Conservation (phyloP, 2,888 invertebrate genomes). For the Plemyria rubiginata region DNA sequence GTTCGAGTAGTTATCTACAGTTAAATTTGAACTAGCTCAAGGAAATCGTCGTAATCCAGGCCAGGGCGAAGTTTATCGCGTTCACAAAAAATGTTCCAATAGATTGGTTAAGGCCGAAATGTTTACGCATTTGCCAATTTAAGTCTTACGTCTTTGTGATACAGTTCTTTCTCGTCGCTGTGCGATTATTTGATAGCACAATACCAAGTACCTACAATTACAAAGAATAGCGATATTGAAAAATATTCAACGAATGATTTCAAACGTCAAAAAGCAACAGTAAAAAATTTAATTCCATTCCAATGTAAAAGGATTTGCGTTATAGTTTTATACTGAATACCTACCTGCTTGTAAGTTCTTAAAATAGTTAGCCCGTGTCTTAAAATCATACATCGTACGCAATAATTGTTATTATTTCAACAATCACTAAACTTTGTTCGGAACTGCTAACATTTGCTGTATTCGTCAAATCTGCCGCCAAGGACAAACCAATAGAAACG, state of each 20-base stretch:
- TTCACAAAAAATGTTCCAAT: slow-evolving; percentile 6
- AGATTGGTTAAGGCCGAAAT: slow-evolving; percentile 4
- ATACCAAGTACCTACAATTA: neutral
- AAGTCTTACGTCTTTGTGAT: neutral
- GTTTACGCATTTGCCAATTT: slow-evolving; percentile 7
- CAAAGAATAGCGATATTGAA: neutral
- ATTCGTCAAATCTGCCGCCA: slow-evolving; percentile 1
- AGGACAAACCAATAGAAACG: slow-evolving; percentile 10
- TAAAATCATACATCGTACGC: too few relatives aligned
- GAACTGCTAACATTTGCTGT: neutral
- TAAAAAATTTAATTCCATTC: too few relatives aligned
- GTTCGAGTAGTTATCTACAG: neutral
- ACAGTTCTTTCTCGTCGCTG: neutral
- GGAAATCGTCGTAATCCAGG: slow-evolving; percentile 14
- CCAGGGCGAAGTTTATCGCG: slow-evolving; percentile 20
- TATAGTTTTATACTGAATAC: too few relatives aligned
- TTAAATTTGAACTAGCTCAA: slow-evolving; percentile 12
- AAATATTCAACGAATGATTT: too few relatives aligned
- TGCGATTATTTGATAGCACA: slow-evolving; percentile 4
- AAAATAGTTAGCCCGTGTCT: too few relatives aligned
- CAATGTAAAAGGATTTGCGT: too few relatives aligned
- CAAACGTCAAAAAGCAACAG: too few relatives aligned
- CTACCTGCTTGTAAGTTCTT: too few relatives aligned
- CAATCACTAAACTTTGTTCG: neutral
- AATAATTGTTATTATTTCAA: too few relatives aligned